Evolutionary conservation across 2,113 vertebrate species (phyloP).

Genomic region (Sitta europaea): DNA sequence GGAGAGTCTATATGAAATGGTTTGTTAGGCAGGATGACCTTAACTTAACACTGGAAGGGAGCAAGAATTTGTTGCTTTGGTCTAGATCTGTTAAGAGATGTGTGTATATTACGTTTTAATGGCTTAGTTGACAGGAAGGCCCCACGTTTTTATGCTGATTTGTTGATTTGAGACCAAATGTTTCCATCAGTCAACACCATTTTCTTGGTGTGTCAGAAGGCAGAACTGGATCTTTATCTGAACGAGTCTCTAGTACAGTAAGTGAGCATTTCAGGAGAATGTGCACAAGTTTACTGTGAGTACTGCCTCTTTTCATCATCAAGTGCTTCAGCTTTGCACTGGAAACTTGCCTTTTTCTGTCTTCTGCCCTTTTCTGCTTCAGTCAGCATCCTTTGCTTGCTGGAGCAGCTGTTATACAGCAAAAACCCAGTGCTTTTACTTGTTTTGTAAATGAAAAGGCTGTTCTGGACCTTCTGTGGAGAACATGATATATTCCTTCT

Average conservation of each 20-base stretch:
- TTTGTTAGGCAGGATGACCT: constrained; percentile 68
- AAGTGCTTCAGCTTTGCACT: background rate
- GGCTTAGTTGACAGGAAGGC: background rate
- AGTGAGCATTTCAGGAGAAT: background rate
- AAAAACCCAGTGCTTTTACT: background rate
- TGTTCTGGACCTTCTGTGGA: background rate
- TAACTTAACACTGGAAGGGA: constrained; percentile 35
- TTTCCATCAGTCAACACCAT: background rate
- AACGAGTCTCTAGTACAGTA: background rate
- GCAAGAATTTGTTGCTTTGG: constrained; percentile 28
- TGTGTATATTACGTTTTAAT: background rate
- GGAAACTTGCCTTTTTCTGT: background rate
- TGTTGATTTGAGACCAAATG: background rate
- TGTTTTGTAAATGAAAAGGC: background rate
- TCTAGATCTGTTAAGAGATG: background rate
- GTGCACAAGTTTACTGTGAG: background rate
- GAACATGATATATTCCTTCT: background rate
- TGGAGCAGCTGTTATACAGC: background rate
- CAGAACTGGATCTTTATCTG: background rate
- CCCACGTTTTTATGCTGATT: background rate
- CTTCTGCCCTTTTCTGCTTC: background rate
- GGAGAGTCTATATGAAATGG: constrained; percentile 53
- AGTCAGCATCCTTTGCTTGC: background rate
- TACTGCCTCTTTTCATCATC: background rate
- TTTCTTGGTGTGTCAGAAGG: background rate